Conservation (phyloP, 1,140 invertebrate genomes). For the Oncopodura yosiiana region DNA sequence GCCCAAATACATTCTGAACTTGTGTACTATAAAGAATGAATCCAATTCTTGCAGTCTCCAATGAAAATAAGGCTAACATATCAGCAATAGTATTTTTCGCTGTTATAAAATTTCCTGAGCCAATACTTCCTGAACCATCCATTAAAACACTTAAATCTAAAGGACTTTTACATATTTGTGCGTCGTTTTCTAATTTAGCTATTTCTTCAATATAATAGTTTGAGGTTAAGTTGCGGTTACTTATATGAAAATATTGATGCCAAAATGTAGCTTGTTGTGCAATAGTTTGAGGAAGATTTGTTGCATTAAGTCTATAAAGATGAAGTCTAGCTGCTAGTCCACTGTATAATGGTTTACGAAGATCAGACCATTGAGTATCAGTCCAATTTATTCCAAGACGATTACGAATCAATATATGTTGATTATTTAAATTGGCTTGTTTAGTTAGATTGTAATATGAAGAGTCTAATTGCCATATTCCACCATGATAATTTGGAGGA, state of each 20-base stretch:
- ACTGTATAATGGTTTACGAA: not conserved
- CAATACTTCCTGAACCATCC: not conserved
- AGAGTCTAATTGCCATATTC: constrained; percentile 21
- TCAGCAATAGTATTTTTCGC: not conserved
- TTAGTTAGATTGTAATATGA: not conserved
- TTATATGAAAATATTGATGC: not conserved
- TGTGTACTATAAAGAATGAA: too few relatives aligned
- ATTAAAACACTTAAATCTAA: constrained; percentile 1
- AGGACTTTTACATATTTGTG: not conserved
- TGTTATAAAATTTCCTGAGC: not conserved
- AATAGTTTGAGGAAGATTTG: not conserved
- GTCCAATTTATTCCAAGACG: not conserved
- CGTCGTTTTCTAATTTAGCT: not conserved
- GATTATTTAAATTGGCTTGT: not conserved
- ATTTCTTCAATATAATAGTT: not conserved
- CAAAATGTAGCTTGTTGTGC: not conserved
- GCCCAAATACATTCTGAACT: too few relatives aligned
- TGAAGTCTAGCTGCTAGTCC: not conserved
- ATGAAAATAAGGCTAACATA: not conserved
- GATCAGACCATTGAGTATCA: not conserved
- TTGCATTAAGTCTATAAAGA: not conserved
- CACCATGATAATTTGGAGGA: not conserved
- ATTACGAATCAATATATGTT: not conserved
- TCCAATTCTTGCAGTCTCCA: too few relatives aligned
- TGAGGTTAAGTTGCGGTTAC: too few relatives aligned